Base-by-base conservation (phyloP, 2,888 invertebrate genomes). In the Crepidodera aurea region DNA sequence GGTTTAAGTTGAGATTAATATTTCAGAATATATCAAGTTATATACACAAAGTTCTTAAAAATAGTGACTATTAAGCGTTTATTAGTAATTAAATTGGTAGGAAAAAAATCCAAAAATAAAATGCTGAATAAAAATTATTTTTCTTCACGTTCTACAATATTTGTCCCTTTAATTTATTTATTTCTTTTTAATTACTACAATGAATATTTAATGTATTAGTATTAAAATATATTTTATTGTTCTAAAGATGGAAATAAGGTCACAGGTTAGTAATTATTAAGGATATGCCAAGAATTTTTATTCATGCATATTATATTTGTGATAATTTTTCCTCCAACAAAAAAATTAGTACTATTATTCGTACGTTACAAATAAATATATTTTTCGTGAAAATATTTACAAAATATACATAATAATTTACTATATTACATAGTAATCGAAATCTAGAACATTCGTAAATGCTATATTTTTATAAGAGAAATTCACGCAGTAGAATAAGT, bases 41-140 rank as follows among this genome's bases (percentile, higher is more conserved):
- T 74, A 74, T 76, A 66, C 75, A 73, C 74, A 77, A 71, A 71
- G 62, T 68, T 68, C 74, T 78, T 76, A 76, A 76, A 78, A 76
- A 66, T 79, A 80, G 72, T 81, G 79, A 79, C 80, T 81, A 79
- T 77, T 77, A 80, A 79, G 79, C 79, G 79, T 77, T 48, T 44
- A 44, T 76, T 70, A 71, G 71, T 73, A 74, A 65, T 58, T 67
- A 51, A 48, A 42, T 37, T 29, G 27, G 13, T 27, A 39, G 53
- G 12, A 51, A 62, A 42, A 50, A 44, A 13, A 22, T 51, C 42
- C 56, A 18, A 56, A 61, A 61, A 22, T 22, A 8, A n/a, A 25
- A 46, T 46, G 12, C 1, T 7, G 10, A 32, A 22, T 22, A 6
- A 22, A 22, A 22, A 22, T 22, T n/a, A n/a, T n/a, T n/a, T n/a